These are phyloP conservation scores for Drosophila neoperkinsi DNA, from an alignment of 2,888 invertebrate species.

Conservation along the genomic window DNA sequence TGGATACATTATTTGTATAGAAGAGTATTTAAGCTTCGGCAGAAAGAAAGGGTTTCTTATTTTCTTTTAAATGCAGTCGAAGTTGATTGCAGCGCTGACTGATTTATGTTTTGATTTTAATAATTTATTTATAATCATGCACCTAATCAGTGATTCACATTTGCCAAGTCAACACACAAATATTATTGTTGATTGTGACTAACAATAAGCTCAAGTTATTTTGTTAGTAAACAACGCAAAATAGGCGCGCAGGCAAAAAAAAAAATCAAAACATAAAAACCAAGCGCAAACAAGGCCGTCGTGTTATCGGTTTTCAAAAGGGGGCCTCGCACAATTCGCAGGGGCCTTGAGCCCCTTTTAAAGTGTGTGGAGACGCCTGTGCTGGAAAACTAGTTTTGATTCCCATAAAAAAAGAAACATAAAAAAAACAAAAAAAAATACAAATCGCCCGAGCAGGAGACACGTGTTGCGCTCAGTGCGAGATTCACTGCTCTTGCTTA, in stretches of 20 bases:
- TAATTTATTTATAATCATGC: conserved; percentile 1
- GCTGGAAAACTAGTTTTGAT: conserved; percentile 61
- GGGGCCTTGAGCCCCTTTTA: conserved; percentile 59
- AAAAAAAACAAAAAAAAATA: conserved; percentile 18
- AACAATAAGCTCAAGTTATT: conserved; percentile 15
- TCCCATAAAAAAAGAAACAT: conserved; percentile 19
- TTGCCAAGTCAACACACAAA: conserved; percentile 22
- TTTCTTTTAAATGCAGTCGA: conserved; percentile 26
- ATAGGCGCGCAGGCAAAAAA: conserved; percentile 8
- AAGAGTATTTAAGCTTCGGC: conserved; percentile 6
- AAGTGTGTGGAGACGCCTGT: conserved; percentile 35
- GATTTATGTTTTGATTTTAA: conserved; percentile 8
- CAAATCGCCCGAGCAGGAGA: conserved; percentile 41
- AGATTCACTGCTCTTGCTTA: conserved; percentile 26
- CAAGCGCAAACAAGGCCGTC: conserved; percentile 52
- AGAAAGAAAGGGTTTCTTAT: neutral
- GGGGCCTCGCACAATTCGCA: conserved; percentile 24
- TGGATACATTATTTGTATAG: neutral
- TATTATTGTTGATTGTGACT: conserved; percentile 30
- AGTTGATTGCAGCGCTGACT: conserved; percentile 17
- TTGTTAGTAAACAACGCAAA: conserved; percentile 53
- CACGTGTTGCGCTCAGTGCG: conserved; percentile 69
- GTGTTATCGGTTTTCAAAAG: conserved; percentile 52
- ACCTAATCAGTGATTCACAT: conserved; percentile 16
- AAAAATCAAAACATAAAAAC: conserved; percentile 11